Percentiles rank a stretch among this genome's conserved stretches.
Evolutionary conservation across 2,113 vertebrate species (phyloP).

Genomic region (Cryptomyrus ogoouensis): DNA sequence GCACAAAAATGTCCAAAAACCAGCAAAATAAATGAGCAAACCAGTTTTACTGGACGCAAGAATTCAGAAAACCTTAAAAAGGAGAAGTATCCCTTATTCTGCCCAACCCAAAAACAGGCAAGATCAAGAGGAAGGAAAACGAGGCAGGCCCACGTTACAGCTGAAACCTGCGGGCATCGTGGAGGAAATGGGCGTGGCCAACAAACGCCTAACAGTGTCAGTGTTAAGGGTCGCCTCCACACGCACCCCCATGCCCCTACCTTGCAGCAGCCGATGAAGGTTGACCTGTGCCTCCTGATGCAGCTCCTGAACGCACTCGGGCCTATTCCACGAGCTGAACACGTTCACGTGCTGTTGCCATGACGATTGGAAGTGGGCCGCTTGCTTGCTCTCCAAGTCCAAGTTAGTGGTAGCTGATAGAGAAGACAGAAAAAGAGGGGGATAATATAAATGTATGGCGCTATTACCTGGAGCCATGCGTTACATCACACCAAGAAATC

Average conservation of each 20-base stretch:
- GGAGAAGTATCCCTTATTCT: neutral
- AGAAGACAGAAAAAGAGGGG: constrained; percentile 12
- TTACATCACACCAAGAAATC: neutral
- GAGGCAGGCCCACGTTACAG: neutral
- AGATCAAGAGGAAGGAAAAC: neutral
- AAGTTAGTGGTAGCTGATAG: constrained; percentile 66
- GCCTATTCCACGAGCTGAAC: constrained; percentile 66
- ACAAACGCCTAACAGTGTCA: neutral
- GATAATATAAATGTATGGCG: neutral
- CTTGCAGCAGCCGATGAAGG: constrained; percentile 75
- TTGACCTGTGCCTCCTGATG: constrained; percentile 76
- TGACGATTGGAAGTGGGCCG: constrained; percentile 69
- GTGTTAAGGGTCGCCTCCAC: neutral
- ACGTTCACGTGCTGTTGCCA: constrained; percentile 79
- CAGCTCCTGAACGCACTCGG: constrained; percentile 70
- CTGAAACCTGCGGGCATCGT: neutral
- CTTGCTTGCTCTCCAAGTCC: constrained; percentile 68
- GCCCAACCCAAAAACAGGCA: neutral
- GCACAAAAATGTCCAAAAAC: neutral
- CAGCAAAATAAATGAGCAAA: neutral
- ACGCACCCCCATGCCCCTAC: constrained; percentile 45
- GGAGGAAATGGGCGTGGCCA: neutral
- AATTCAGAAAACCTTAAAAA: neutral
- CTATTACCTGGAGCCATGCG: neutral
- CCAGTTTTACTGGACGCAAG: neutral